These are phyloP conservation scores for Lypha dubia DNA, from an alignment of 2,888 invertebrate species.

Conservation along the genomic window DNA sequence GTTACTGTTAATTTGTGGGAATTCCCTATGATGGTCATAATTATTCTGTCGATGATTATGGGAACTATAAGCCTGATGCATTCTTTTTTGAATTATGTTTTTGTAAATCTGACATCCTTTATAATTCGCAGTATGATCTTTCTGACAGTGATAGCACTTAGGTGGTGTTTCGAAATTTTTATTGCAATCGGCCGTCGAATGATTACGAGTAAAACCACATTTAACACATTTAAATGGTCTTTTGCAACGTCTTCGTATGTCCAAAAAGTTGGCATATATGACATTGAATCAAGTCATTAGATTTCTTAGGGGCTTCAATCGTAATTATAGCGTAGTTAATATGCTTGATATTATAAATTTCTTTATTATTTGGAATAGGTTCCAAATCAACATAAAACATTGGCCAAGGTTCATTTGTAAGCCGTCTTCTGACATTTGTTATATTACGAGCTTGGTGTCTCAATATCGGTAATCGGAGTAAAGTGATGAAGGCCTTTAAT, in stretches of 20 bases:
- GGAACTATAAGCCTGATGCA: neutral
- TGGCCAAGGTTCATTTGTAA: too few relatives aligned
- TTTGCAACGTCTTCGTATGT: neutral
- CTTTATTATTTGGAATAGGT: neutral
- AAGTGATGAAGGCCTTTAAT: neutral
- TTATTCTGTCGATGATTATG: neutral
- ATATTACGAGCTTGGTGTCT: too few relatives aligned
- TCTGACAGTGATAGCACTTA: slow-evolving; percentile 5
- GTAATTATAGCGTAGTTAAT: neutral
- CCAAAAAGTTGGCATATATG: neutral
- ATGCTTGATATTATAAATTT: neutral
- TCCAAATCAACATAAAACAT: too few relatives aligned
- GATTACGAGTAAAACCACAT: slow-evolving; percentile 20
- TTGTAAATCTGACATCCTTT: slow-evolving; percentile 12
- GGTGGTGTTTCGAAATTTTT: slow-evolving; percentile 11
- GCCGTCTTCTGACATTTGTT: too few relatives aligned
- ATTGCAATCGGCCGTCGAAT: slow-evolving; percentile 10
- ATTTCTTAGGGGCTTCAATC: slow-evolving; percentile 2
- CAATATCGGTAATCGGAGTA: too few relatives aligned
- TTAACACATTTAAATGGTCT: slow-evolving; percentile 8
- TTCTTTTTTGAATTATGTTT: slow-evolving; percentile 12
- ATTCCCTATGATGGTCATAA: neutral
- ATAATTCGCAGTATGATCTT: slow-evolving; percentile 10
- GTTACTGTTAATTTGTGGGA: neutral
- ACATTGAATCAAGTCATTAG: neutral